phyloP scores from a whole-genome alignment of 2,888 invertebrate species.

The Seira musarum region DNA sequence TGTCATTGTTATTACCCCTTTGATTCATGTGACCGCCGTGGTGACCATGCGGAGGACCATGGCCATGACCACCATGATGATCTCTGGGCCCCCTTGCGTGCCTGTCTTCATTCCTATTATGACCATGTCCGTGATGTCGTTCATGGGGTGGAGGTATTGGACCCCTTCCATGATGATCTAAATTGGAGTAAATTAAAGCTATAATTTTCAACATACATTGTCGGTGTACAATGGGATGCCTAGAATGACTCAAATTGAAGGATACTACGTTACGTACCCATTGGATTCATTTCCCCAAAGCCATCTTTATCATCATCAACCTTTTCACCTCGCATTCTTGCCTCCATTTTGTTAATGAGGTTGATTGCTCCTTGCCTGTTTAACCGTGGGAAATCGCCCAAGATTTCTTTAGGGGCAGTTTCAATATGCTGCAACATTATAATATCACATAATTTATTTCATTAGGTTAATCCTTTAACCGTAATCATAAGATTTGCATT shows the following conservation, averaged over 20 bases:
- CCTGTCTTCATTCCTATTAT: slow-evolving; percentile 37
- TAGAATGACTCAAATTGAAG: too few relatives aligned
- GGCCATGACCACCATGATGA: slow-evolving; percentile 38
- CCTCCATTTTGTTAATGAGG: slow-evolving; percentile 66
- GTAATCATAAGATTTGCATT: too few relatives aligned
- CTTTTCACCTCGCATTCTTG: slow-evolving; percentile 61
- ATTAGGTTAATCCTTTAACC: background rate
- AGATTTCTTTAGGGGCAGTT: slow-evolving; percentile 91
- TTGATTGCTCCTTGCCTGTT: slow-evolving; percentile 83
- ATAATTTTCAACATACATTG: too few relatives aligned
- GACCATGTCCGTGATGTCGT: slow-evolving; percentile 32
- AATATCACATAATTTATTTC: background rate
- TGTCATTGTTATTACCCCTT: slow-evolving; percentile 25
- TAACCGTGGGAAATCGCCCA: slow-evolving; percentile 90
- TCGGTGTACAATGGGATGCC: too few relatives aligned
- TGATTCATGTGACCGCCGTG: slow-evolving; percentile 42
- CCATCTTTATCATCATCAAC: slow-evolving; percentile 52
- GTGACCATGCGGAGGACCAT: too few relatives aligned
- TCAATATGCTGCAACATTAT: slow-evolving; percentile 82
- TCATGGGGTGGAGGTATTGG: slow-evolving; percentile 31
- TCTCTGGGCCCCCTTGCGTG: slow-evolving; percentile 16
- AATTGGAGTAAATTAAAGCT: too few relatives aligned
- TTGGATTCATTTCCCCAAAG: slow-evolving; percentile 39
- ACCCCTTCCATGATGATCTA: slow-evolving; percentile 47
- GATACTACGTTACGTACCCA: too few relatives aligned